Conservation (phyloP, 30 jellyfish, hydroid and myxozoan species). For the Catostylus mosaicus region DNA sequence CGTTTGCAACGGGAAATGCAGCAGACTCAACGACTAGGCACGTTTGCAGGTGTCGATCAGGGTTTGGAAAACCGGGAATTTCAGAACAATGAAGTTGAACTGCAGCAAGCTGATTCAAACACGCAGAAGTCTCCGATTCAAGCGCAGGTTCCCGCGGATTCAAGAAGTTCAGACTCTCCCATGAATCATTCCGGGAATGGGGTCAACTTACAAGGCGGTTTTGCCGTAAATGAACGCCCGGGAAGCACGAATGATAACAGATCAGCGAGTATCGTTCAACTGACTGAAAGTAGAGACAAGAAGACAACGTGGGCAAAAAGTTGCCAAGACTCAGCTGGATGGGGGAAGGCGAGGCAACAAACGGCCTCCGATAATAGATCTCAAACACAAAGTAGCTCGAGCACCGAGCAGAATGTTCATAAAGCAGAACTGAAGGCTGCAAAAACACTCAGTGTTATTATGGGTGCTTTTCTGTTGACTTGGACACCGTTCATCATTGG, state of each 20-base stretch:
- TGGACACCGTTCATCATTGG: slow-evolving; percentile 73
- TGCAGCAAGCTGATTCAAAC: background rate
- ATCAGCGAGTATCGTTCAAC: slow-evolving; percentile 2
- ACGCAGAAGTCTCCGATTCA: background rate
- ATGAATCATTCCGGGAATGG: background rate
- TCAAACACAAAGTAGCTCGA: too few species aligned
- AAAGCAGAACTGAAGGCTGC: slow-evolving; percentile 68
- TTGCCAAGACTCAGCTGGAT: background rate
- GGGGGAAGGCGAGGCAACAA: background rate
- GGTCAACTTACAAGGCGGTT: background rate
- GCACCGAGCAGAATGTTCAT: background rate
- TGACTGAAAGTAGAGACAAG: background rate
- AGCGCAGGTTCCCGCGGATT: background rate
- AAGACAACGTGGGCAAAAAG: background rate
- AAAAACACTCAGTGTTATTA: slow-evolving; percentile 30
- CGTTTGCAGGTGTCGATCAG: background rate
- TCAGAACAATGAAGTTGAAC: background rate
- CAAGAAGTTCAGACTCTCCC: background rate
- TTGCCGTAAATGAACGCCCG: background rate
- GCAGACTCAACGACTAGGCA: slow-evolving; percentile 23
- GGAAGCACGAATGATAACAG: background rate
- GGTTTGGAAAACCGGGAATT: background rate
- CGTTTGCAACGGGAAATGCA: slow-evolving; percentile 38
- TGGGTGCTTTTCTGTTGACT: slow-evolving; percentile 54
- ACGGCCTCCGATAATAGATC: background rate